Evolutionary conservation across 2,797 vertebrate genomes (phyloP), one percentile per base, ranked within the genome.

Genomic region (Falco cherrug): DNA sequence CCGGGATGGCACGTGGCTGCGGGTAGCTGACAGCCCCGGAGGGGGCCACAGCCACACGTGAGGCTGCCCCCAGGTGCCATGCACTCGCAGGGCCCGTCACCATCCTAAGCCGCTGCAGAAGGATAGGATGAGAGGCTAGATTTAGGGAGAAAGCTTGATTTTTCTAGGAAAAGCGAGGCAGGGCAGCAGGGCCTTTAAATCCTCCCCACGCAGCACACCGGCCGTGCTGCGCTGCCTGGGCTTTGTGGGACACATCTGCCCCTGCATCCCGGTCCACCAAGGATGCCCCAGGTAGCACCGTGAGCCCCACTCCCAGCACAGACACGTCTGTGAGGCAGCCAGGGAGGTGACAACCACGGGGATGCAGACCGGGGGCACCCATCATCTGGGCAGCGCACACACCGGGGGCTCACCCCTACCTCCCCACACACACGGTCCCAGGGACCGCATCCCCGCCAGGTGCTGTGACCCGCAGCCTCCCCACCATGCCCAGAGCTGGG

Each of bases 351-450:
- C 20, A 61, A 48, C 53, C 16, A 4, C 0, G 2, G 65, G 45
- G 45, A 20, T 6, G 2, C 5, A 19, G 33, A 11, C 16, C 0
- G 6, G 78, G 21, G 19, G n/a, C 69, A 81, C 29, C 47, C 29
- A 9, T 4, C 9, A 6, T 5, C 8, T 0, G 0, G 6, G 70
- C 65, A 57, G 33, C 0, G 1, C 63, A 22, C 35, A 17, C 1
- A 0, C 29, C 16, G 4, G 35, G 37, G 48, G 13, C 21, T 73
- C 68, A 50, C 12, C 7, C n/a, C 59, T 50, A 9, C 28, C n/a
- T 29, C 13, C 14, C 39, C 1, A 0, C 64, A 45, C 39, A 28
- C 17, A 28, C 0, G 0, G 28, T 11, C 57, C 33, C 5, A 1
- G n/a, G 37, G 73, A 29, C 20, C 1, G 0, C 2, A 2, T 35